A percentile compares a stretch with the other conserved stretches of the same genome.
Evolutionary conservation across 2,888 invertebrate species (phyloP).

Genomic region (Orchesellides sinensis): DNA sequence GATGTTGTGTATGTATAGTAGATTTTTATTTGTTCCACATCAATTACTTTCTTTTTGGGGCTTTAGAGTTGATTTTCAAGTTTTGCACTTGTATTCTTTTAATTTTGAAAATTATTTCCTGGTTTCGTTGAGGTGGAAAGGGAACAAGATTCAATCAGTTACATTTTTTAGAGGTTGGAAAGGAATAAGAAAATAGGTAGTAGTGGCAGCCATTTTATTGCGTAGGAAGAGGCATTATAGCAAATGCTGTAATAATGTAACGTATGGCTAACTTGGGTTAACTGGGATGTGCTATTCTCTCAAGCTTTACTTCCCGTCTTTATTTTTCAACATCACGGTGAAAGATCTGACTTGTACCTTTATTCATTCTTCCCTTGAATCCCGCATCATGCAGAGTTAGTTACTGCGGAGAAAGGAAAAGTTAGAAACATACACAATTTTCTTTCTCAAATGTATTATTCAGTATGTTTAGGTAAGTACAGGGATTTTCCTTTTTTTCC

Average conservation of each 20-base stretch:
- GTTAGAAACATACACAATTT: background rate
- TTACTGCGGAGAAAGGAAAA: background rate
- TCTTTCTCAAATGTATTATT: background rate
- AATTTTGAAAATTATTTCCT: constrained; percentile 60
- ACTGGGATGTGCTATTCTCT: background rate
- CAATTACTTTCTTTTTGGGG: constrained; percentile 57
- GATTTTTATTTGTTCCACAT: constrained; percentile 50
- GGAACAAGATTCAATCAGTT: constrained; percentile 29
- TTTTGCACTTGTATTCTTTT: constrained; percentile 15
- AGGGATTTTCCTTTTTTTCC: background rate
- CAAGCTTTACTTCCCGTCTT: background rate
- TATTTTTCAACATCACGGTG: background rate
- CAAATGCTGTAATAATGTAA: background rate
- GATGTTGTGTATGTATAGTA: constrained; percentile 4
- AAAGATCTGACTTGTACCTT: background rate
- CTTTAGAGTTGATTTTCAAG: constrained; percentile 64
- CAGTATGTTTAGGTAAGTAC: background rate
- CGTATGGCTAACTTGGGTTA: background rate
- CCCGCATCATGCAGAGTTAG: background rate
- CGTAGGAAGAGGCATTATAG: background rate
- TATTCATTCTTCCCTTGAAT: constrained; percentile 26
- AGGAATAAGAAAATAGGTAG: background rate
- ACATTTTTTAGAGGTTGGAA: background rate
- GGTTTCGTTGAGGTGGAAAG: constrained; percentile 60
- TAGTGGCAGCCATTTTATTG: background rate